Evolutionary conservation across 2,113 vertebrate species (phyloP).

Genomic region (Hypocryptadius cinnamomeus): DNA sequence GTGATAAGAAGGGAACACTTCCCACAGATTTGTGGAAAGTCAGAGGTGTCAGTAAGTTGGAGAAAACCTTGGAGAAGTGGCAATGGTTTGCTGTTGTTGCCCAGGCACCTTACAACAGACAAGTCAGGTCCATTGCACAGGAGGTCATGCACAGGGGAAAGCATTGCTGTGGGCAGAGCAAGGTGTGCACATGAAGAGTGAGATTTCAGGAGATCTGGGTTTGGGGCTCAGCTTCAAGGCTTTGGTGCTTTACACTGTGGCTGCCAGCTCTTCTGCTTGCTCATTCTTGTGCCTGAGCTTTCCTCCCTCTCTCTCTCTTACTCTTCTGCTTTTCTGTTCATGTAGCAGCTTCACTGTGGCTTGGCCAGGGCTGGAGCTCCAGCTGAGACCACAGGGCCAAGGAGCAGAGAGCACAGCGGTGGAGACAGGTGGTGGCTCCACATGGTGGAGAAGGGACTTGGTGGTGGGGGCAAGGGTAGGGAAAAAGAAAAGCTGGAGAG

Average conservation of each 20-base stretch:
- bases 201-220: background rate
- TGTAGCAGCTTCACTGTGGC: background rate
- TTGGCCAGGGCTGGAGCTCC: background rate
- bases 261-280: background rate
- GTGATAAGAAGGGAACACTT: background rate
- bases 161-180: background rate
- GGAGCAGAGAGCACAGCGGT: background rate
- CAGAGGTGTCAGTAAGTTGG: background rate
- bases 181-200: background rate
- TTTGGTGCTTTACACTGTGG: background rate
- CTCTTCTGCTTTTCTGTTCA: background rate
- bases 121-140: background rate
- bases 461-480: background rate
- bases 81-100: background rate
- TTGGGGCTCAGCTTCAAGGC: background rate
- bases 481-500: background rate
- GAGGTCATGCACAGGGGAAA: background rate
- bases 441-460: background rate
- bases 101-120: background rate
- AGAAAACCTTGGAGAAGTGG: background rate
- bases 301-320: background rate
- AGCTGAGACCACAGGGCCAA: background rate
- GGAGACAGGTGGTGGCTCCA: constrained; percentile 27
- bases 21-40: background rate
- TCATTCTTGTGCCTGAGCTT: background rate